Conservation (phyloP, 2,888 invertebrate genomes). For the Tigriopus californicus region DNA sequence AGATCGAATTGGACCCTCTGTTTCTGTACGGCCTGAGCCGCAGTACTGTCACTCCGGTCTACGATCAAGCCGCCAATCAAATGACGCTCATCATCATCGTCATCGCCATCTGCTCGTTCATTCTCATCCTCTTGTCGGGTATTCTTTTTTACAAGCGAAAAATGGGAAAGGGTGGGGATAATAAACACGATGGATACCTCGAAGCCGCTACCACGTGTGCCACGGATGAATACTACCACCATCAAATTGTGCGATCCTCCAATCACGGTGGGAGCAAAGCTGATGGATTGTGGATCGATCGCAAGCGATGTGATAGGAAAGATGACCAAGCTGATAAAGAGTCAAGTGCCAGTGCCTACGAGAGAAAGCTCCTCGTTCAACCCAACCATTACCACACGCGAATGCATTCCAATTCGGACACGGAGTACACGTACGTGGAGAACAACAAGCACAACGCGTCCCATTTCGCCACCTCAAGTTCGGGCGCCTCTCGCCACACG, state of each 20-base stretch:
- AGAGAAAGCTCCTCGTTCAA: neutral
- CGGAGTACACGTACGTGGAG: constrained; percentile 12
- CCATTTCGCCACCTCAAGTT: neutral
- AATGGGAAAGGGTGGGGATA: neutral
- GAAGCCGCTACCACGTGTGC: neutral
- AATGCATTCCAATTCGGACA: constrained; percentile 3
- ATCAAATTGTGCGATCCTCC: neutral
- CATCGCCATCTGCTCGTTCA: neutral
- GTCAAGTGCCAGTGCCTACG: constrained; percentile 2
- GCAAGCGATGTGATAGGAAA: neutral
- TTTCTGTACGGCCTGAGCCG: neutral
- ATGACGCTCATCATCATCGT: constrained; percentile 5
- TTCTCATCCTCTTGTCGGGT: constrained; percentile 4
- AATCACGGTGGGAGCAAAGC: neutral
- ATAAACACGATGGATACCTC: neutral
- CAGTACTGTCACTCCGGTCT: neutral
- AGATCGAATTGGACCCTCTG: neutral
- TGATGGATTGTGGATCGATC: constrained; percentile 5
- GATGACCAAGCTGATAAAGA: constrained; percentile 2
- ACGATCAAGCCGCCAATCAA: neutral
- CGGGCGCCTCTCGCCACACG: neutral
- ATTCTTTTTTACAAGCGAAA: constrained; percentile 5
- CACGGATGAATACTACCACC: constrained; percentile 3
- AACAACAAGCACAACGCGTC: constrained; percentile 9
- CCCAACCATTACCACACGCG: neutral